A percentile compares a stretch with the other conserved stretches of the same genome.
Conservation (phyloP, 35 echinoderm and acorn worm species). For the Chiridota heheva region DNA sequence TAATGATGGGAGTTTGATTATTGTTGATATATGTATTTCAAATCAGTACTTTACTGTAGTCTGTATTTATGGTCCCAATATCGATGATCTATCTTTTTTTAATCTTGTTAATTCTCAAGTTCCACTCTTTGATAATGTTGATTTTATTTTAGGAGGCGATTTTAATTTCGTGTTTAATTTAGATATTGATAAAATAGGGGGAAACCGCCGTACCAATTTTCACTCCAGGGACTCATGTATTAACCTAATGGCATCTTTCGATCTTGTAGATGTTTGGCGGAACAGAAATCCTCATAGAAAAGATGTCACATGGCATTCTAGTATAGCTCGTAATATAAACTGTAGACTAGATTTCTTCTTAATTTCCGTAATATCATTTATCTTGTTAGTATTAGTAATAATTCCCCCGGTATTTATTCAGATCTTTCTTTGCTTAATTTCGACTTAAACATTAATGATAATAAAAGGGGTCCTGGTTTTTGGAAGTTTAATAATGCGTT, state of each 20-base stretch:
- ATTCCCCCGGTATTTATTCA: too few species aligned
- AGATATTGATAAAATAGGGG: not conserved
- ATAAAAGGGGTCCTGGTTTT: too few species aligned
- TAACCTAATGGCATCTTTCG: not conserved
- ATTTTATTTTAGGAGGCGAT: constrained; percentile 18
- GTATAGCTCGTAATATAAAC: not conserved
- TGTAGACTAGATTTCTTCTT: constrained; percentile 7
- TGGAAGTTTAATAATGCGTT: too few species aligned
- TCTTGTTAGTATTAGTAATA: too few species aligned
- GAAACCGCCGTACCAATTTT: constrained; percentile 4
- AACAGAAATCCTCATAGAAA: constrained; percentile 1
- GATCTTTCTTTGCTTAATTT: too few species aligned
- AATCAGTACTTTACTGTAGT: not conserved
- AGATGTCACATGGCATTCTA: constrained; percentile 7
- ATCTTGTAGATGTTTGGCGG: constrained; percentile 23
- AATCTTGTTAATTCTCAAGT: not conserved
- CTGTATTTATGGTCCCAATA: constrained; percentile 3
- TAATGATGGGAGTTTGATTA: not conserved
- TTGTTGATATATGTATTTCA: not conserved
- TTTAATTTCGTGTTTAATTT: constrained; percentile 42
- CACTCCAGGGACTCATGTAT: not conserved
- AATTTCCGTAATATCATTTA: too few species aligned
- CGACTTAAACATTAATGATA: too few species aligned
- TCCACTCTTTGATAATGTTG: not conserved
- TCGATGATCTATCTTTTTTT: not conserved